A percentile compares a stretch with the other conserved stretches of the same genome.
phyloP scores from a whole-genome alignment of 2,797 vertebrate genomes.

The Lutjanus argentimaculatus region DNA sequence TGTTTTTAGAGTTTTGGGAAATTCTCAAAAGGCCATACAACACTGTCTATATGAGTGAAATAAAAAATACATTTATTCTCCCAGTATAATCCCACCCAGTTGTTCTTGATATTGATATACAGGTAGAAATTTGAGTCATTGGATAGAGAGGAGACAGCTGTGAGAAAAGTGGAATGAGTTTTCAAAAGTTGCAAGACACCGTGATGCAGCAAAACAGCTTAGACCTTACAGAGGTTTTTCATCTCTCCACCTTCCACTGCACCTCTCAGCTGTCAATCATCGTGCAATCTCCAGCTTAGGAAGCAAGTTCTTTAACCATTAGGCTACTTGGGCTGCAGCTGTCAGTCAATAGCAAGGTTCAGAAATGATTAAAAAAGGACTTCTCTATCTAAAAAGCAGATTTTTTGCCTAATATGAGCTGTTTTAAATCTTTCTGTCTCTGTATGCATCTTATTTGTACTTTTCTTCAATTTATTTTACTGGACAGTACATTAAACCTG shows the following conservation, averaged over 20 bases:
- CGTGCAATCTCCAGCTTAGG: conserved; percentile 30
- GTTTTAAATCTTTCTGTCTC: background rate
- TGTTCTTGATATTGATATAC: background rate
- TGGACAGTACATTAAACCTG: background rate
- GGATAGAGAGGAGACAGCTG: background rate
- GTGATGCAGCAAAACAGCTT: conserved; percentile 29
- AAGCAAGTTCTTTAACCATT: conserved; percentile 28
- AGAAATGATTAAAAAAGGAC: background rate
- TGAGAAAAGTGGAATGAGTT: conserved; percentile 10
- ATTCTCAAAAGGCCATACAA: background rate
- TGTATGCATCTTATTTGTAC: background rate
- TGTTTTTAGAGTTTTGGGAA: too few relatives aligned
- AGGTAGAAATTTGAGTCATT: conserved; percentile 9
- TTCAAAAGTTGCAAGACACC: conserved; percentile 25
- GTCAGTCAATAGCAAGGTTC: conserved; percentile 16
- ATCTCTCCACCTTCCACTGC: conserved; percentile 16
- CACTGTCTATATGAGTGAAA: background rate
- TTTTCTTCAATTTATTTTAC: background rate
- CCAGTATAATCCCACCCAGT: background rate
- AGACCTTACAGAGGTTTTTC: conserved; percentile 22
- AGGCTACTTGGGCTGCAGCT: conserved; percentile 23
- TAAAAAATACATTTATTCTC: background rate
- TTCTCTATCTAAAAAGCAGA: background rate
- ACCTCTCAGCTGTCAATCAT: conserved; percentile 48
- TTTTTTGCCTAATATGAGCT: background rate